These are phyloP conservation scores for Orius insidiosus DNA, from an alignment of 1,140 invertebrate genomes.

Conservation along the genomic window DNA sequence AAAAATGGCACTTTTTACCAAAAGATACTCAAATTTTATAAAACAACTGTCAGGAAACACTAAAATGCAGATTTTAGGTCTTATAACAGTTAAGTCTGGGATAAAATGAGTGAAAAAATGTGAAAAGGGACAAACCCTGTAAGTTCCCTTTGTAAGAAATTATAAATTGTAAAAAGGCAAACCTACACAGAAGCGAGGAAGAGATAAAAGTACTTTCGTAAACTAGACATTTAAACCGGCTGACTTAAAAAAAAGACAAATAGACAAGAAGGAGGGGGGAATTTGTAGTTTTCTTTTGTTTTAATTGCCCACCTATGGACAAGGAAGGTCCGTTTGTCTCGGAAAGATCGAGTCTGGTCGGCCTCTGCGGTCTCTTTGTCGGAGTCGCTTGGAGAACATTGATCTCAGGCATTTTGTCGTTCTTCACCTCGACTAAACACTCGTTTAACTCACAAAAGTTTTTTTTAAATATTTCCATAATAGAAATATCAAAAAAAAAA, in stretches of 20 bases:
- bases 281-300: not conserved
- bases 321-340: conserved; percentile 6
- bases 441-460: not conserved
- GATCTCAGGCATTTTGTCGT: conserved; percentile 4
- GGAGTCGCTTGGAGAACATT: conserved; percentile 2
- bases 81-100: too few relatives aligned
- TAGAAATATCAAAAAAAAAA: not conserved
- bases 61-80: too few relatives aligned
- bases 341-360: conserved; percentile 3
- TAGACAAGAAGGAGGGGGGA: conserved; percentile 1
- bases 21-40: too few relatives aligned
- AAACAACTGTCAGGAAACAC: too few relatives aligned
- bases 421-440: conserved; percentile 1
- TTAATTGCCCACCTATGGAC: not conserved
- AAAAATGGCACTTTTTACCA: too few relatives aligned
- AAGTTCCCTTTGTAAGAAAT: too few relatives aligned
- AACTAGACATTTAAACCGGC: not conserved
- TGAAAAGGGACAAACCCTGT: too few relatives aligned
- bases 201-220: too few relatives aligned
- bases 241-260: conserved; percentile 1
- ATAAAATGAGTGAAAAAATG: too few relatives aligned
- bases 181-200: too few relatives aligned
- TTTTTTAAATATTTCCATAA: not conserved
- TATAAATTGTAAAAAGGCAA: too few relatives aligned
- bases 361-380: conserved; percentile 3